A percentile compares a stretch with the other conserved stretches of the same genome.
Conservation (phyloP, 2,888 invertebrate species). For the Mythimna vitellina region DNA sequence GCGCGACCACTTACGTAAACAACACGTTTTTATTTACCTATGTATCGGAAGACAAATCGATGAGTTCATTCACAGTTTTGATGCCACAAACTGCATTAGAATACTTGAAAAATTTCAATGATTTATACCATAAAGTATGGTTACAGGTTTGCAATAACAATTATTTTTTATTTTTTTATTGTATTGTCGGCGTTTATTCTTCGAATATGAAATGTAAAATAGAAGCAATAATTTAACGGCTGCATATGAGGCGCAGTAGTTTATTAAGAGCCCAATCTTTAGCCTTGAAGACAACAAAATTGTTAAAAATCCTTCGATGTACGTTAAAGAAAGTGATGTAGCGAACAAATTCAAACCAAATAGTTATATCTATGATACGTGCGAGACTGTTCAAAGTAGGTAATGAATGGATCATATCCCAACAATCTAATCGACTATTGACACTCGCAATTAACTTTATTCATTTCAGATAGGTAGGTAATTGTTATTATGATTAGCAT, state of each 20-base stretch:
- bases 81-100: too few relatives aligned
- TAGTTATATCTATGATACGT: neutral
- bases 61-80: too few relatives aligned
- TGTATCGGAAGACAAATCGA: conserved; percentile 3
- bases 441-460: neutral
- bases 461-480: neutral
- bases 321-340: neutral
- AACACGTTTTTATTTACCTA: conserved; percentile 16
- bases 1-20: conserved; percentile 50
- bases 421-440: conserved; percentile 10
- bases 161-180: too few relatives aligned
- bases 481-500: conserved; percentile 2
- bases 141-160: too few relatives aligned
- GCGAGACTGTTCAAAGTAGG: neutral
- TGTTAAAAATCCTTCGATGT: too few relatives aligned
- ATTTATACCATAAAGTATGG: too few relatives aligned
- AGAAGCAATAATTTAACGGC: neutral
- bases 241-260: too few relatives aligned
- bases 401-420: neutral
- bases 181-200: neutral
- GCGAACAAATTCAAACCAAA: neutral
- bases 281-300: too few relatives aligned
- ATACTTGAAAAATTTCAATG: too few relatives aligned
- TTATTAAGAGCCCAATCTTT: too few relatives aligned
- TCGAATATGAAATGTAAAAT: neutral